These are phyloP conservation scores for Cheilinus undulatus DNA, from an alignment of 2,113 vertebrate genomes.

Conservation along the genomic window DNA sequence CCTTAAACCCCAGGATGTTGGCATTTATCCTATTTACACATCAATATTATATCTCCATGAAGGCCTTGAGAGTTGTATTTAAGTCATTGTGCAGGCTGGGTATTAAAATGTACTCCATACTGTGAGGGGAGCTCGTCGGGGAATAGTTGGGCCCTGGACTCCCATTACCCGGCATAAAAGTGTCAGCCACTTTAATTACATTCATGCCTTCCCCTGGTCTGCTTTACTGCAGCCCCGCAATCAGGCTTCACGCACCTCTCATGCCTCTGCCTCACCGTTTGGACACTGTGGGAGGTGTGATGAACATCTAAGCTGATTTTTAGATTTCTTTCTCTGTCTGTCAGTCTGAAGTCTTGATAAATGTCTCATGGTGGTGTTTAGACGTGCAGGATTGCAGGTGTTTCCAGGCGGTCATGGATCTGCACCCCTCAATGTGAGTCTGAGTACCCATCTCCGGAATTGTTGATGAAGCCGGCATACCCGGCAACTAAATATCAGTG, in stretches of 20 bases:
- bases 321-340: constrained; percentile 1
- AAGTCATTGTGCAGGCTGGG: constrained; percentile 92
- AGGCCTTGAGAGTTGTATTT: constrained; percentile 94
- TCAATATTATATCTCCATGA: constrained; percentile 95
- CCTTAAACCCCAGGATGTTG: constrained; percentile 91
- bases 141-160: constrained; percentile 88
- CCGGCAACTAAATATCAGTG: constrained; percentile 81
- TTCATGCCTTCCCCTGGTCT: constrained; percentile 80
- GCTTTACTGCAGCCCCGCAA: constrained; percentile 81
- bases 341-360: constrained; percentile 46
- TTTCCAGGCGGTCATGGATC: constrained; percentile 43
- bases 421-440: constrained; percentile 64
- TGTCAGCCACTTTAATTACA: constrained; percentile 85
- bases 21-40: constrained; percentile 99
- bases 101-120: constrained; percentile 93
- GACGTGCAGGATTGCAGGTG: constrained; percentile 55
- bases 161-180: constrained; percentile 87
- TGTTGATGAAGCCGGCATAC: constrained; percentile 76
- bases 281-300: constrained; percentile 47
- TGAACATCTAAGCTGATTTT: constrained; percentile 30
- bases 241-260: constrained; percentile 78
- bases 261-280: constrained; percentile 69
- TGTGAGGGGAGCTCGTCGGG: constrained; percentile 87
- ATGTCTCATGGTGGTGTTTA: constrained; percentile 47
- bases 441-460: constrained; percentile 60